phyloP scores from a whole-genome alignment of 2,113 vertebrate species.

The Rhombomys opimus region DNA sequence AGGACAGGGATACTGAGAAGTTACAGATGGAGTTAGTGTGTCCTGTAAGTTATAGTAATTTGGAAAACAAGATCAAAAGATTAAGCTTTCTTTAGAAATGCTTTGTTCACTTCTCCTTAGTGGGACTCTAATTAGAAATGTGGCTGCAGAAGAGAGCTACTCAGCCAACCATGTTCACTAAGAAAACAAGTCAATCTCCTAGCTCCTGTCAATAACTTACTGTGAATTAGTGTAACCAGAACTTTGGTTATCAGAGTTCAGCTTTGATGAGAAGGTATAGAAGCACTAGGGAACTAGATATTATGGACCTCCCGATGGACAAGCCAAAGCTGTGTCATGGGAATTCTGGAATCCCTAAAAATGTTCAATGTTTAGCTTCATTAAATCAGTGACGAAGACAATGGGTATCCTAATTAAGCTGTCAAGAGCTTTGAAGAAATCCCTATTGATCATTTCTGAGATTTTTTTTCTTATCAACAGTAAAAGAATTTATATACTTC shows the following conservation, averaged over 20 bases:
- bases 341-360: neutral
- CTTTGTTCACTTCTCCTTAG: neutral
- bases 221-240: neutral
- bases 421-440: neutral
- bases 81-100: neutral
- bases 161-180: neutral
- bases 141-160: neutral
- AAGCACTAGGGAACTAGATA: neutral
- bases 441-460: neutral
- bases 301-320: neutral
- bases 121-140: neutral
- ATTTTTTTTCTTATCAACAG: neutral
- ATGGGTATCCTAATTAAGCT: neutral
- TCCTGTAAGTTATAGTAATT: neutral
- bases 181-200: neutral
- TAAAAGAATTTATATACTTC: neutral
- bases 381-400: neutral
- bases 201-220: constrained; percentile 5
- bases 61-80: neutral
- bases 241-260: neutral
- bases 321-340: neutral
- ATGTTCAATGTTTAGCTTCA: neutral
- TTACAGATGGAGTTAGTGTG: neutral
- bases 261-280: neutral
- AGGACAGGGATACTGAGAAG: neutral